A percentile compares a stretch with the other conserved stretches of the same genome.
phyloP scores from a whole-genome alignment of 1,140 invertebrate species.

The Thalassaphorura encarpata region DNA sequence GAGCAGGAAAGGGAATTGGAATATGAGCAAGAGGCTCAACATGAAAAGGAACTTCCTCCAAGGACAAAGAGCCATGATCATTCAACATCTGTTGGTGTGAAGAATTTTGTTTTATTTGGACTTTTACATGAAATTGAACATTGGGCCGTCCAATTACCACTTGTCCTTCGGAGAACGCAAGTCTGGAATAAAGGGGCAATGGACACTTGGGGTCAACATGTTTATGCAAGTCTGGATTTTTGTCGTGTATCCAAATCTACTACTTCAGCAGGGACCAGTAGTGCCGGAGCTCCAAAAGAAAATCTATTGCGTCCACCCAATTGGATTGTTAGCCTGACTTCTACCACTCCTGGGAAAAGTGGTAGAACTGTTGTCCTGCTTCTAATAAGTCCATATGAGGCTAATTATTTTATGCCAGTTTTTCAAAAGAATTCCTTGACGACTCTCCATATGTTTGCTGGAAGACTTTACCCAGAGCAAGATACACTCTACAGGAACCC shows the following conservation, averaged over 20 bases:
- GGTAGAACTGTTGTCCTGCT: conserved; percentile 1
- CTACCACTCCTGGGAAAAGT: background rate
- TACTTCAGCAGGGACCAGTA: background rate
- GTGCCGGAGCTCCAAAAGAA: background rate
- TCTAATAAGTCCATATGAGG: conserved; percentile 22
- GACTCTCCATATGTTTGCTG: conserved; percentile 14
- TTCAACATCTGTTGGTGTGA: background rate
- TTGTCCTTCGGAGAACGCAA: background rate
- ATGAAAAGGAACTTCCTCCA: conserved; percentile 6
- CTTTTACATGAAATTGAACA: conserved; percentile 1
- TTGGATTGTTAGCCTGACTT: background rate
- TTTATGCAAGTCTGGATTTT: conserved; percentile 16
- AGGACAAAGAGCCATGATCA: background rate
- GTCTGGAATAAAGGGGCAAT: conserved; percentile 2
- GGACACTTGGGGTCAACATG: conserved; percentile 10
- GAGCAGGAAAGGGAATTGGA: conserved; percentile 29
- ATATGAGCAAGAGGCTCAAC: conserved; percentile 23
- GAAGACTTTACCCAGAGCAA: conserved; percentile 4
- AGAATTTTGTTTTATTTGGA: background rate
- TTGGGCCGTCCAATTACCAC: conserved; percentile 4
- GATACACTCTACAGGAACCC: conserved; percentile 6
- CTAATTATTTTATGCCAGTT: conserved; percentile 4
- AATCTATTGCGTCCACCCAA: conserved; percentile 6
- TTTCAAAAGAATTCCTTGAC: no score
- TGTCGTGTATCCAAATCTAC: background rate